Conservation (phyloP, 2,888 invertebrate genomes). For the Pristionchus mayeri region DNA sequence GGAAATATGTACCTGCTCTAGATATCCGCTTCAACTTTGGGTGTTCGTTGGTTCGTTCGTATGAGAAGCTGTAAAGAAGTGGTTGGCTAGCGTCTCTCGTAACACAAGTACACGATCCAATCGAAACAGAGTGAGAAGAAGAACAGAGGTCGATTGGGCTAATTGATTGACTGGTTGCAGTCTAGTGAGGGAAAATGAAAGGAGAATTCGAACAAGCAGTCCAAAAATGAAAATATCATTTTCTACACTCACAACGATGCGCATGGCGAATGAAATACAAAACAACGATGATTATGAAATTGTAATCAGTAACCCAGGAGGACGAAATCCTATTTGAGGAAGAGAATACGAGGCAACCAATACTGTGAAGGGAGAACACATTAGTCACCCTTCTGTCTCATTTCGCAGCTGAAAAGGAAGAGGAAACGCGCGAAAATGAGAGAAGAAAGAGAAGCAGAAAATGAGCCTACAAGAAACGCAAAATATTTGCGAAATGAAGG, state of each 20-base stretch:
- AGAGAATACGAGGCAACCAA: neutral
- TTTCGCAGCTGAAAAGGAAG: slow-evolving; percentile 29
- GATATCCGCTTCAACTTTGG: too few species aligned
- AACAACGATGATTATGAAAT: too few species aligned
- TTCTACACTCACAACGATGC: too few species aligned
- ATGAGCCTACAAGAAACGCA: neutral
- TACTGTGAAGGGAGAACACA: neutral
- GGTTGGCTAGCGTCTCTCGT: neutral
- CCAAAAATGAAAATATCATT: too few species aligned
- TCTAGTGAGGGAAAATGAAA: neutral
- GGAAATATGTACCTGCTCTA: too few species aligned
- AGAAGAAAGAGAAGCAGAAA: neutral
- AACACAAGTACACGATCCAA: neutral
- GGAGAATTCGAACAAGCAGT: too few species aligned
- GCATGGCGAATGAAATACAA: too few species aligned
- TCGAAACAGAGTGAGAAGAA: neutral
- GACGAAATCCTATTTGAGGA: neutral
- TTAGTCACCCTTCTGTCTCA: slow-evolving; percentile 31
- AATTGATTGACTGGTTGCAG: neutral
- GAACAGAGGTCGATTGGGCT: neutral
- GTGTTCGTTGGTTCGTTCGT: slow-evolving; percentile 16
- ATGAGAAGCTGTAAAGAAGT: neutral
- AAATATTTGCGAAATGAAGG: slow-evolving; percentile 15
- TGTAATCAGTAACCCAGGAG: neutral
- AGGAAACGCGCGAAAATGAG: neutral